phyloP scores from a whole-genome alignment of 2,888 invertebrate species.

The Parnassius apollo region DNA sequence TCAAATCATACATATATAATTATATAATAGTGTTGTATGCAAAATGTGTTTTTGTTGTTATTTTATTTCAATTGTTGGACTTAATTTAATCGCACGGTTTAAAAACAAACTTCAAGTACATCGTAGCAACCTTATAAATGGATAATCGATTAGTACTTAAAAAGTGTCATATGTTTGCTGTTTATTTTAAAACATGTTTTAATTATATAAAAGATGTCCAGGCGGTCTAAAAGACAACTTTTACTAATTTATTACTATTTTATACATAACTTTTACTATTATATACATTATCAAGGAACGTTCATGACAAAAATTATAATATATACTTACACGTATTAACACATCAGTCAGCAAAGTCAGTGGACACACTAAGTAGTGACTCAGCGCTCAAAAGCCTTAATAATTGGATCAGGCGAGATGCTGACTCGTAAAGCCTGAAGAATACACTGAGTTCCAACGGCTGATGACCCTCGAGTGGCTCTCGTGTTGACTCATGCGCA shows the following conservation, averaged over 20 bases:
- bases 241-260: no score
- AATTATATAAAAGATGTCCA: background rate
- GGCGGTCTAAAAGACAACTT: no score
- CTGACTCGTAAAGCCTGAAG: conserved; percentile 41
- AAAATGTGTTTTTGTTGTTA: no score
- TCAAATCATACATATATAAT: background rate
- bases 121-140: no score
- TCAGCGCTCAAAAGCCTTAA: conserved; percentile 13
- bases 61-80: background rate
- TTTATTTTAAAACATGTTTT: background rate
- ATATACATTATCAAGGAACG: no score
- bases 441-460: conserved; percentile 27
- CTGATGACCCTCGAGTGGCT: conserved; percentile 42
- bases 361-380: conserved; percentile 6
- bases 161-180: no score
- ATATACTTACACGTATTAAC: conserved; percentile 18
- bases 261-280: no score
- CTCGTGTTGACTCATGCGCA: conserved; percentile 62
- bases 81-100: no score
- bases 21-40: background rate
- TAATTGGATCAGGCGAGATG: conserved; percentile 53
- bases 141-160: no score
- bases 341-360: conserved; percentile 7
- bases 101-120: no score
- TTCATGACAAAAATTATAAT: background rate